Conservation (phyloP, 2,797 vertebrate species). For the Neosalanx taihuensis region DNA sequence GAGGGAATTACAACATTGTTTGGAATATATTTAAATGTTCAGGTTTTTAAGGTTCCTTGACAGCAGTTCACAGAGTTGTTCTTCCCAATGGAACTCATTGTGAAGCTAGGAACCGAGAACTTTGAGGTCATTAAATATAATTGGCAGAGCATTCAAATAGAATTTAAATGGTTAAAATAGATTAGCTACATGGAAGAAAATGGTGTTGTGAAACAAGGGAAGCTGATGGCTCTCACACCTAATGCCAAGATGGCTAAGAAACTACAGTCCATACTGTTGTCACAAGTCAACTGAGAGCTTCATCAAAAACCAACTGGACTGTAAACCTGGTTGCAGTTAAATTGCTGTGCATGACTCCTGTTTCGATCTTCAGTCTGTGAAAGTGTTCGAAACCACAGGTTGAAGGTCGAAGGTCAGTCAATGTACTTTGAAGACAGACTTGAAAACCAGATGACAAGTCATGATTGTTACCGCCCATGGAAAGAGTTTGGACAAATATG, state of each 20-base stretch:
- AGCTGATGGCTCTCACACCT: constrained; percentile 7
- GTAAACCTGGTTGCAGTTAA: background rate
- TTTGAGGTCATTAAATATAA: constrained; percentile 47
- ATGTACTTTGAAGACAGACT: background rate
- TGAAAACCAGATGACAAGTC: background rate
- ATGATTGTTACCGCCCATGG: background rate
- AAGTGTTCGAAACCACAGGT: background rate
- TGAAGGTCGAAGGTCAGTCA: background rate
- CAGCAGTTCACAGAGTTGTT: constrained; percentile 35
- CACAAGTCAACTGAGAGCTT: background rate
- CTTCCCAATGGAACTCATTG: constrained; percentile 52
- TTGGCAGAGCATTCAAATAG: constrained; percentile 27
- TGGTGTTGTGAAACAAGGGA: constrained; percentile 12
- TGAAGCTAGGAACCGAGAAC: constrained; percentile 11
- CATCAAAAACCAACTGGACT: background rate
- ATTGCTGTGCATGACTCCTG: background rate
- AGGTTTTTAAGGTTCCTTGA: constrained; percentile 26
- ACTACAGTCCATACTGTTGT: background rate
- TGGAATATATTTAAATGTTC: constrained; percentile 31
- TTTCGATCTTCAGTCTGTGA: background rate
- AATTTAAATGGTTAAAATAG: constrained; percentile 37
- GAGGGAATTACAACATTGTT: constrained; percentile 42
- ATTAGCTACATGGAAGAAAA: constrained; percentile 27
- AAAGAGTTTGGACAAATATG: background rate
- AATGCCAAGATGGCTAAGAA: background rate